Base-by-base conservation (phyloP, 2,113 vertebrate species). In the Oreotragus oreotragus region DNA sequence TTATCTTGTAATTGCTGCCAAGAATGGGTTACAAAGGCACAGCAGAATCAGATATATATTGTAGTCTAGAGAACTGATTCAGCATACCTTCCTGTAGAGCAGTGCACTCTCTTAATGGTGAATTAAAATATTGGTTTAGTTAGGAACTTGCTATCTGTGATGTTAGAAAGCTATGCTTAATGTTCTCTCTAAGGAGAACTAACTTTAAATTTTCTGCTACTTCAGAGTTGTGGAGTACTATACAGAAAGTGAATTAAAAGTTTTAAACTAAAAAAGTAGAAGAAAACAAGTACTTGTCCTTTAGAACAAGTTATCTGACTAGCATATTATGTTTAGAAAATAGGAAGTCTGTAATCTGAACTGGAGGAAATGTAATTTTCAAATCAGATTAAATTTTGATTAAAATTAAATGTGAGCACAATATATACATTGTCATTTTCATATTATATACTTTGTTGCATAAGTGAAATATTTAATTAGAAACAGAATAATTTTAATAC, bases 51-150 rank as follows among this genome's bases (percentile, higher is more conserved):
- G 58, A 13, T 86, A 81, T 51, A 45, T 70, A 36, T 89, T 62
- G 30, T 49, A 60, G n/a, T 86, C 51, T 60, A 80, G n/a, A 92
- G 27, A 80, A 95, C 30, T 60, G 51, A 90, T 80, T 58, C 49
- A 93, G 55, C 80, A 58, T 10, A 30, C 28, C n/a, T 60, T 84
- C 64, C 39, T 85, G 30, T 64, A 66, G 66, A 36, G 28, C 33
- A 92, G 47, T 51, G 43, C 27, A 58, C 13, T 45, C 10, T 92
- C 57, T 92, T 85, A 93, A 90, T 45, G 16, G 58, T 79, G 58
- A 95, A 79, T 90, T 90, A 57, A 53, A 85, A 95, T 92, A 88
- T 53, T 73, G 57, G 49, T 89, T 84, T 92, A 79, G 64, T 90
- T 92, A 60, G 57, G 23, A 85, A 30, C 79, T 66, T 89, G 49